phyloP scores from a whole-genome alignment of 30 jellyfish, hydroid and myxozoan species.

The Clytia hemisphaerica region DNA sequence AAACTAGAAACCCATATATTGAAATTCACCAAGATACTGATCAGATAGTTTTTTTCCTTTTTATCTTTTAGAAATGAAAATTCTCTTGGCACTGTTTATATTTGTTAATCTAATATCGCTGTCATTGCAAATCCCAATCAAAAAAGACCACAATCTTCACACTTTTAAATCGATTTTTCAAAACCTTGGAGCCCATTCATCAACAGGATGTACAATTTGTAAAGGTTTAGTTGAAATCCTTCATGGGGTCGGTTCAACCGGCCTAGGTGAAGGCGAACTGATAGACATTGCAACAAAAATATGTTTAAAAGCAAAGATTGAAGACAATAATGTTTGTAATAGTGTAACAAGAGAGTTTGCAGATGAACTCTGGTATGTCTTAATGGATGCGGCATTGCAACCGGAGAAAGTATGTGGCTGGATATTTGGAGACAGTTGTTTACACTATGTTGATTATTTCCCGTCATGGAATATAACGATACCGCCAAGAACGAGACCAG shows the following conservation, averaged over 20 bases:
- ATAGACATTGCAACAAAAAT: constrained; percentile 29
- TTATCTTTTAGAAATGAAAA: too few relatives aligned
- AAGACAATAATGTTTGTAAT: constrained; percentile 49
- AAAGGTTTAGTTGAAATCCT: constrained; percentile 41
- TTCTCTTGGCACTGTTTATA: too few relatives aligned
- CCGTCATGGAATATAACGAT: constrained; percentile 85
- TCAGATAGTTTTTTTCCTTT: too few relatives aligned
- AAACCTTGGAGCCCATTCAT: background rate
- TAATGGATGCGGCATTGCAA: constrained; percentile 49
- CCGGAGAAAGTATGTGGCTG: constrained; percentile 80
- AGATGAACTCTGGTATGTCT: constrained; percentile 69
- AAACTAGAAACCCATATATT: too few relatives aligned
- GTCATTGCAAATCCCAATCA: too few relatives aligned
- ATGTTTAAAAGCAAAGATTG: constrained; percentile 62
- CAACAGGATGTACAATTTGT: constrained; percentile 52
- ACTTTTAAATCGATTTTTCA: too few relatives aligned
- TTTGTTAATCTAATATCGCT: too few relatives aligned
- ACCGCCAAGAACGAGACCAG: constrained; percentile 23
- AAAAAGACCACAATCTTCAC: too few relatives aligned
- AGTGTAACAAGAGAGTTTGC: constrained; percentile 55
- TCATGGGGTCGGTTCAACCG: constrained; percentile 33
- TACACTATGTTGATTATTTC: constrained; percentile 30
- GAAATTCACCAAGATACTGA: too few relatives aligned
- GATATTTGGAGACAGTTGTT: constrained; percentile 68
- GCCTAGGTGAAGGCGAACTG: constrained; percentile 43